These are phyloP conservation scores for Charadrius vociferus DNA, from an alignment of 2,113 vertebrate genomes.

Conservation along the genomic window DNA sequence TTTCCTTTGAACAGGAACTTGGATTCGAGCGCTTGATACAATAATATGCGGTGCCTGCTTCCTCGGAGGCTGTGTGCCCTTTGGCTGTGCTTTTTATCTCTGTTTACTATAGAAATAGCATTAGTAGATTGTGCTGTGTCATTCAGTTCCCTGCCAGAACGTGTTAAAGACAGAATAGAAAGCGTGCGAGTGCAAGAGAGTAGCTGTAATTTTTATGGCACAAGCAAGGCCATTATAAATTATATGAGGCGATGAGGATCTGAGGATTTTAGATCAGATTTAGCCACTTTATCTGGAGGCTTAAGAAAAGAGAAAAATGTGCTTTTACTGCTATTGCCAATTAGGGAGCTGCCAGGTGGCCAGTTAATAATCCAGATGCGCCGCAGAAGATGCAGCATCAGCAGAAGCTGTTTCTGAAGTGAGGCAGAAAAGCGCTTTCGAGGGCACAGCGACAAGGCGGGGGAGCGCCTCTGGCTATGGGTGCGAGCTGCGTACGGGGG, in stretches of 20 bases:
- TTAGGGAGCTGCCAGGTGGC: slow-evolving; percentile 35
- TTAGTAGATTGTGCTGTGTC: slow-evolving; percentile 39
- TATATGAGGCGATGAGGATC: neutral
- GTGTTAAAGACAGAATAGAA: neutral
- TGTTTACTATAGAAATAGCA: slow-evolving; percentile 46
- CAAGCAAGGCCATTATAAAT: neutral
- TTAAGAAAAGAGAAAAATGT: slow-evolving; percentile 11
- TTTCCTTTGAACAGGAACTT: neutral
- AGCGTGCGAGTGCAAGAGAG: neutral
- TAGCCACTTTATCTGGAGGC: neutral
- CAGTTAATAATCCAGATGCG: slow-evolving; percentile 7
- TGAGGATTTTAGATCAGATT: slow-evolving; percentile 31
- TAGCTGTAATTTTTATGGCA: neutral
- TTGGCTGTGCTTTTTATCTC: slow-evolving; percentile 21
- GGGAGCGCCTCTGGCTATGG: fast-evolving
- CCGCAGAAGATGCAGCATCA: neutral
- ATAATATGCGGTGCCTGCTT: neutral
- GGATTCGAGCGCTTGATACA: fast-evolving
- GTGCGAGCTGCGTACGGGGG: fast-evolving
- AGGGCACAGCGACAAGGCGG: neutral
- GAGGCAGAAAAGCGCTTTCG: neutral
- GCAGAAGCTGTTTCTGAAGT: neutral
- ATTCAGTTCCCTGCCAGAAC: neutral
- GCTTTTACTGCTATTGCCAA: slow-evolving; percentile 6
- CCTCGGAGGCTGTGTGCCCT: neutral